Base-by-base conservation (phyloP, 53 echinoderm and acorn worm species). In the Zoroaster sp. region DNA sequence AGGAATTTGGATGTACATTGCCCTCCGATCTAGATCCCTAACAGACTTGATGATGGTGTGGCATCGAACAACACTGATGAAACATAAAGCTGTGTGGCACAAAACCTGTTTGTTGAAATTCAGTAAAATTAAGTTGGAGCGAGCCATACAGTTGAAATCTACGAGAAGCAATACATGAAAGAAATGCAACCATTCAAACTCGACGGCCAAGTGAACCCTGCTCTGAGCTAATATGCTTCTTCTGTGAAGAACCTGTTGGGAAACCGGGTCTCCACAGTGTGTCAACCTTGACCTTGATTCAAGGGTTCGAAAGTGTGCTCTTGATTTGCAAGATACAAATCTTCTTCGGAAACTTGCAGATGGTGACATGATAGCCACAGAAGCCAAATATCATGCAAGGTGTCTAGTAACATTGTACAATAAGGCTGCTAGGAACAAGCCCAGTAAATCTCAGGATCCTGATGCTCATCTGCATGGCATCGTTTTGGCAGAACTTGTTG, bases 381-480 rank as follows among this genome's bases (percentile, higher is more conserved):
- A 53, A 20, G 53, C 53, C 18, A 53, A 53, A 53, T 53, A 53
- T 53, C 53, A 53, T 53, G 53, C 53, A 20, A 53, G 53, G 53
- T 53, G 53, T 53, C 4, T 53, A 53, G 53, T 53, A 1, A 53
- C 53, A 1, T 53, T 53, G 53, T 53, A 53, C 20, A 53, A 53
- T 20, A 53, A 53, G 53, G 53, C 53, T 1, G 20, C 53, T 53
- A 53, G 53, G 6, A 4, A 53, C 53, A 53, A 53, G 53, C n/a
- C 53, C 20, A 53, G 53, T 53, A 53, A 53, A 20, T 53, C 53
- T 53, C 53, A 53, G n/a, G 53, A 53, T 69, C 69, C 75, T 18
- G 75, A 75, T 15, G 75, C 40, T 30, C 75, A 75, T 75, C 75
- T n/a, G 2, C 75, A 75, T 75, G 75, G 75, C 75, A 75, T 75